phyloP scores from a whole-genome alignment of 1,140 invertebrate genomes.

The Cotesia chilonis region DNA sequence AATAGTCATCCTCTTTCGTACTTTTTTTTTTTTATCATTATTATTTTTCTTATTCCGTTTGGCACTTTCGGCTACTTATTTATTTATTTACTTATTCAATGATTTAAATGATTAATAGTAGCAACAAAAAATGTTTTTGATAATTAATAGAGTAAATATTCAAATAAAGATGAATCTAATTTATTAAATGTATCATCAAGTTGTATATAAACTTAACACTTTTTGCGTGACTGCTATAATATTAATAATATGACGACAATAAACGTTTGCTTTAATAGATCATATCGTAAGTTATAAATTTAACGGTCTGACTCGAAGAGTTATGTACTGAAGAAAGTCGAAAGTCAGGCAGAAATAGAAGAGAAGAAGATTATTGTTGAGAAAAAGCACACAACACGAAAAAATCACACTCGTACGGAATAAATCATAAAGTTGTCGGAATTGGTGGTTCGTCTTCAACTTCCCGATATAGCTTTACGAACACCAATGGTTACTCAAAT shows the following conservation, averaged over 20 bases:
- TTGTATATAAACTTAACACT: too few species aligned
- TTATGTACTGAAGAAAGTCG: constrained; percentile 18
- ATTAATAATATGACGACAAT: not conserved
- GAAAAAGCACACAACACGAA: constrained; percentile 30
- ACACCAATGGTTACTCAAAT: not conserved
- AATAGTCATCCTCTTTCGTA: too few species aligned
- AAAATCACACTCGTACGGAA: constrained; percentile 40
- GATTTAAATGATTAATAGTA: not conserved
- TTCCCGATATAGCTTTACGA: constrained; percentile 15
- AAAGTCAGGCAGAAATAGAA: constrained; percentile 16
- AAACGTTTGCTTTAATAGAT: not conserved
- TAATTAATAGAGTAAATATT: not conserved
- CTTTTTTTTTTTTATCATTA: not conserved
- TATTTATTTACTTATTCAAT: too few species aligned
- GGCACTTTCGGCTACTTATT: too few species aligned
- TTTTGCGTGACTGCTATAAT: too few species aligned
- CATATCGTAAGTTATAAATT: constrained; percentile 12
- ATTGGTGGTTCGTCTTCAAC: constrained; percentile 38
- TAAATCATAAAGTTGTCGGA: constrained; percentile 41
- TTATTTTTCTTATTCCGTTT: not conserved
- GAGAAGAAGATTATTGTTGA: constrained; percentile 25
- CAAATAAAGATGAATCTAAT: not conserved
- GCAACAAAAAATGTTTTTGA: not conserved
- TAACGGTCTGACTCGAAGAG: constrained; percentile 1
- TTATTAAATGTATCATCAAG: too few species aligned